These are phyloP conservation scores for Pelmatolapia mariae DNA, from an alignment of 2,113 vertebrate genomes.

Conservation along the genomic window DNA sequence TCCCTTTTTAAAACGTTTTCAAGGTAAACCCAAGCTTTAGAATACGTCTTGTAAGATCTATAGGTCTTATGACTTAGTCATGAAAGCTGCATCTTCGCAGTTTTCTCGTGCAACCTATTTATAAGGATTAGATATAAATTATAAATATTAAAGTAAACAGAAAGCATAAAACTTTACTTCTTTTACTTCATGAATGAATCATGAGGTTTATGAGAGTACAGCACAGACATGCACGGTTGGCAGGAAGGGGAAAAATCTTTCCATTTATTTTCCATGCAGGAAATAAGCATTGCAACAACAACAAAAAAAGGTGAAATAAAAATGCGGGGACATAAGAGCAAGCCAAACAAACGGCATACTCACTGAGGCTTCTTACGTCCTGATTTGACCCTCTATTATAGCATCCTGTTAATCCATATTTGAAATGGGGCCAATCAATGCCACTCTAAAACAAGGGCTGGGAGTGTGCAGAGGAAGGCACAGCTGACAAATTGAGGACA, in stretches of 20 bases:
- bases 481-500: conserved; percentile 46
- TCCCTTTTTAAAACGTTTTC: not conserved
- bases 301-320: not conserved
- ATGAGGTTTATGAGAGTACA: not conserved
- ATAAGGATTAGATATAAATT: not conserved
- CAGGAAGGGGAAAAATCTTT: not conserved
- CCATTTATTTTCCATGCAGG: not conserved
- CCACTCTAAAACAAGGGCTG: conserved; percentile 5
- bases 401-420: conserved; percentile 40
- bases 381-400: conserved; percentile 4
- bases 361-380: not conserved
- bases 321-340: not conserved
- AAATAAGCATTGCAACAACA: not conserved
- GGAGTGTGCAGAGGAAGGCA: not conserved
- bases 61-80: not conserved
- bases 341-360: not conserved
- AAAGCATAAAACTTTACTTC: not conserved
- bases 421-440: conserved; percentile 60
- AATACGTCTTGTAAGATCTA: not conserved
- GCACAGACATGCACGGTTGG: not conserved
- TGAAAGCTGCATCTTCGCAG: not conserved
- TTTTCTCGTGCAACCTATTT: not conserved
- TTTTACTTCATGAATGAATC: not conserved
- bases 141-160: not conserved
- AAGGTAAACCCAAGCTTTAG: not conserved